phyloP scores from a whole-genome alignment of 2,888 invertebrate species.

The Rhagonycha fulva region DNA sequence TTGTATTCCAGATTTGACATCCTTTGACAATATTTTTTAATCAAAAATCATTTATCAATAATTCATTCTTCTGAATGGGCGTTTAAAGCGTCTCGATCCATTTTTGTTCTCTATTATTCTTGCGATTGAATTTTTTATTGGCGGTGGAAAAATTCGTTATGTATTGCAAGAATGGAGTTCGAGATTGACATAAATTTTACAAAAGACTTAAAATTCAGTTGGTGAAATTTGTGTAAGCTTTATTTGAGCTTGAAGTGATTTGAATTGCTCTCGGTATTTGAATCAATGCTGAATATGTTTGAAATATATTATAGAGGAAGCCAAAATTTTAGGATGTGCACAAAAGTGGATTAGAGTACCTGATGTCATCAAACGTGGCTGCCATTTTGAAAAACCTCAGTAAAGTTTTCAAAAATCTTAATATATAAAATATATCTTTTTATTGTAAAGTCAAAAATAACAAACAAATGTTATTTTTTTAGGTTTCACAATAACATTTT shows the following conservation, averaged over 20 bases:
- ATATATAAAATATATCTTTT: too few relatives aligned
- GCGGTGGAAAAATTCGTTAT: not conserved
- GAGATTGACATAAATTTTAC: slow-evolving; percentile 8
- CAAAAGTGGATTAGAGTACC: not conserved
- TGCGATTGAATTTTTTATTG: not conserved
- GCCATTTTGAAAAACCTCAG: too few relatives aligned
- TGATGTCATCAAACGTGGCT: not conserved
- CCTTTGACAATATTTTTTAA: not conserved
- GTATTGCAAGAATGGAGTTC: not conserved
- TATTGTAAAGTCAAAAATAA: too few relatives aligned
- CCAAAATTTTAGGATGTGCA: not conserved
- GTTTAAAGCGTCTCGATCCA: not conserved
- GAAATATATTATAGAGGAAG: not conserved
- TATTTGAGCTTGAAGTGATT: slow-evolving; percentile 8
- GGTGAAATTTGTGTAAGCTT: slow-evolving; percentile 1
- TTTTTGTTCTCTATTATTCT: not conserved
- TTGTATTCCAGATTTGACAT: slow-evolving; percentile 1
- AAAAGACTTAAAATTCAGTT: slow-evolving; percentile 11
- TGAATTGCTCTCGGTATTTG: not conserved
- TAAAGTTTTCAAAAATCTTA: too few relatives aligned
- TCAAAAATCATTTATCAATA: not conserved
- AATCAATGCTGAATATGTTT: not conserved
- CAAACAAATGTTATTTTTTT: too few relatives aligned
- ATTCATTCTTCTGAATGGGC: not conserved
- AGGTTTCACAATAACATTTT: too few relatives aligned